Base-by-base conservation (phyloP, 2,888 invertebrate genomes). In the Panopea generosa region DNA sequence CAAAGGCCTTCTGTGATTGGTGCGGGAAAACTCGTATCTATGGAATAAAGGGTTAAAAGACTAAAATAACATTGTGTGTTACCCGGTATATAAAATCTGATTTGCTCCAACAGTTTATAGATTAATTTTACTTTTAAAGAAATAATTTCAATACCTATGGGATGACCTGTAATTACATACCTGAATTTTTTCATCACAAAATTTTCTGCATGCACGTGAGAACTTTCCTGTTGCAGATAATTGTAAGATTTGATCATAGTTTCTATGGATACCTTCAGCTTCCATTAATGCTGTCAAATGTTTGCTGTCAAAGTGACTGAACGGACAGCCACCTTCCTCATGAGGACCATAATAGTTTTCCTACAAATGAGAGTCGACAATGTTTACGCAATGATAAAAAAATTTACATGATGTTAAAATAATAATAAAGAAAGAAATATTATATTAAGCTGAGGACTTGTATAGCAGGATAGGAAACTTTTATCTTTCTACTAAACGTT, bases 301-400 rank as follows among this genome's bases (percentile, higher is more conserved):
- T 6, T 47, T 27, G 2, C 61, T 26, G 63, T 89, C 88, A 77
- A 83, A 88, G 40, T 84, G 82, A 18, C 76, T 81, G 60, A 88
- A 88, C 6, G 87, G 87, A 66, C 89, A 89, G 1, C 89, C 87
- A 9, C 87, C 87, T 45, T 74, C 82, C 40, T 85, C 85, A 22
- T 59, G 62, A 20, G 77, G 69, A 7, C 80, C 75, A 50, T 43
- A 38, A 47, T 68, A 43, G 20, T 52, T 63, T 20, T 67, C 72
- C 77, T 76, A 38, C 2, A 55, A n/a, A 50, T 45, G 16, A 45
- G 16, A 45, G 20, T 9, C 6, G 20, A 20, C 6, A 11, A 40
- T 16, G 16, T 40, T 16, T 40, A 40, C 40, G 9, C 7, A 11
- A 16, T 11, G 40, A 40, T 16, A 40, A 40, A 40, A n/a, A n/a